Evolutionary conservation across 2,888 invertebrate species (phyloP).

Genomic region (Mycalesis mineus): DNA sequence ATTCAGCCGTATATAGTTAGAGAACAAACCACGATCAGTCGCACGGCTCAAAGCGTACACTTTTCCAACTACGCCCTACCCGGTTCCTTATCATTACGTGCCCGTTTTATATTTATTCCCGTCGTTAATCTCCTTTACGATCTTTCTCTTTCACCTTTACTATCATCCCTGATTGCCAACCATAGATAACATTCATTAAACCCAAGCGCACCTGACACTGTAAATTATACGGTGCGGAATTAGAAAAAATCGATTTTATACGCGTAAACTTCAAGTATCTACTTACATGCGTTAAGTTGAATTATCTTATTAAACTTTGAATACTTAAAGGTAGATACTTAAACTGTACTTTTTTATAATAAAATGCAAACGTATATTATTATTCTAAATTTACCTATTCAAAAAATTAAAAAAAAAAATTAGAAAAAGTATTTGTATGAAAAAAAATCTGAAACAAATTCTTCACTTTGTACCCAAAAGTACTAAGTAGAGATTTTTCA

Average conservation of each 20-base stretch:
- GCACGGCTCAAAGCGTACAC: background rate
- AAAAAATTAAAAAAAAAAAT: too few species aligned
- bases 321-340: too few species aligned
- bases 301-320: too few species aligned
- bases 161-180: conserved; percentile 27
- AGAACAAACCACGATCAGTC: background rate
- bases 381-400: background rate
- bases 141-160: conserved; percentile 28
- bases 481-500: too few species aligned
- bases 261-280: background rate
- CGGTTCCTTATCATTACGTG: conserved; percentile 22
- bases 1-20: too few species aligned
- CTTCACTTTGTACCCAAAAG: too few species aligned
- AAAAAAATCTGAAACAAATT: too few species aligned
- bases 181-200: conserved; percentile 29
- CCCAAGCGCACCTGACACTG: conserved; percentile 23
- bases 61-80: conserved; percentile 9
- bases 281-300: background rate
- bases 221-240: conserved; percentile 18
- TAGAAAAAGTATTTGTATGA: too few species aligned
- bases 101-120: conserved; percentile 28
- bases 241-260: conserved; percentile 14
- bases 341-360: too few species aligned
- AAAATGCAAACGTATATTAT: too few species aligned
- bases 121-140: conserved; percentile 30